Percentiles rank a stretch among this genome's conserved stretches.
Conservation (phyloP, 2,113 vertebrate genomes). For the Clarias gariepinus region DNA sequence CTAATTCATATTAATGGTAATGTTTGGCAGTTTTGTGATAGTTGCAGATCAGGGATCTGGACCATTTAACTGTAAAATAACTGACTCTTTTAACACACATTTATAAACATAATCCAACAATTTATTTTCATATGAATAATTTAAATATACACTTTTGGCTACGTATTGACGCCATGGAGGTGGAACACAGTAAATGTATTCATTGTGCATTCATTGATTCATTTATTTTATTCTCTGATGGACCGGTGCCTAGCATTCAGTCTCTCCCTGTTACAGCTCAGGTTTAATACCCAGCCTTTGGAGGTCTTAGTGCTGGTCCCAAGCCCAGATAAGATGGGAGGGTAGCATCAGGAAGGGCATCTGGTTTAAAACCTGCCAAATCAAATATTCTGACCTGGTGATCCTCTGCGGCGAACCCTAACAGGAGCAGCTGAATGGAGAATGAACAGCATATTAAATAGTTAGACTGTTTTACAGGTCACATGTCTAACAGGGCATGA, state of each 20-base stretch:
- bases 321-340: too few relatives aligned
- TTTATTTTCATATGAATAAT: neutral
- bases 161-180: neutral
- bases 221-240: neutral
- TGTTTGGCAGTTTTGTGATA: constrained; percentile 6
- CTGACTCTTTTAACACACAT: neutral
- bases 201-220: neutral
- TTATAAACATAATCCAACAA: neutral
- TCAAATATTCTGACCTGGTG: too few relatives aligned
- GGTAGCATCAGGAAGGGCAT: too few relatives aligned
- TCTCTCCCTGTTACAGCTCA: too few relatives aligned
- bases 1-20: constrained; percentile 11
- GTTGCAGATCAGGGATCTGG: neutral
- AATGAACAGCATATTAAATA: neutral
- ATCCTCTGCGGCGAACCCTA: too few relatives aligned
- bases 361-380: too few relatives aligned
- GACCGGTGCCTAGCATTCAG: too few relatives aligned
- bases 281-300: too few relatives aligned
- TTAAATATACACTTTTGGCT: neutral
- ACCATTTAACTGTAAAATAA: neutral
- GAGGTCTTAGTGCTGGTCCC: too few relatives aligned
- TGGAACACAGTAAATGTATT: neutral
- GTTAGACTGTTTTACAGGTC: neutral
- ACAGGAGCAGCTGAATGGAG: too few relatives aligned
- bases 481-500: neutral